Conservation (phyloP, 2,797 vertebrate species). For the Takifugu ocellatus region DNA sequence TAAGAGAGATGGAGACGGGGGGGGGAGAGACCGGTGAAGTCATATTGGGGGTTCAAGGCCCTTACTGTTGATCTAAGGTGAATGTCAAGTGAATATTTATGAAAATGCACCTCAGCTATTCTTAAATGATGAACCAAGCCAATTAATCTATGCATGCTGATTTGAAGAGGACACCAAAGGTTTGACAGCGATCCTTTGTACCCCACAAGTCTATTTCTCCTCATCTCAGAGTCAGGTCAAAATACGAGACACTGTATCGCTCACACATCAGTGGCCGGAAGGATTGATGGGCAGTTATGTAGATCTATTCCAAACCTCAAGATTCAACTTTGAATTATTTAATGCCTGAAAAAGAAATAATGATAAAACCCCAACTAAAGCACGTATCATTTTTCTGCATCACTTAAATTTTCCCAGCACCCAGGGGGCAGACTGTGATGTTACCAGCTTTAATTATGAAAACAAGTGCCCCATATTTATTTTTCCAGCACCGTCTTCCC, state of each 20-base stretch:
- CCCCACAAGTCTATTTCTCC: constrained; percentile 3
- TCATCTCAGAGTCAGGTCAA: constrained; percentile 9
- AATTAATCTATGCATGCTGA: constrained; percentile 60
- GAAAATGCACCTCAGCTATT: constrained; percentile 62
- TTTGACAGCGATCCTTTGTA: constrained; percentile 46
- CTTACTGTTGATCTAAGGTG: constrained; percentile 68
- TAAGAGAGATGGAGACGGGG: background rate
- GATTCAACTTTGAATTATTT: constrained; percentile 3
- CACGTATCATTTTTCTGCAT: constrained; percentile 2
- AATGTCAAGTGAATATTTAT: constrained; percentile 69
- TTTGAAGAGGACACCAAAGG: constrained; percentile 49
- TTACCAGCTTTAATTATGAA: constrained; percentile 50
- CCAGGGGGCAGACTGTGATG: constrained; percentile 28
- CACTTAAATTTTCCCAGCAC: constrained; percentile 29
- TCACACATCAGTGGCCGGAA: background rate
- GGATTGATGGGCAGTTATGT: background rate
- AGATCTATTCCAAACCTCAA: background rate
- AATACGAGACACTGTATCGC: constrained; percentile 1
- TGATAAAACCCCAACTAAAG: constrained; percentile 6
- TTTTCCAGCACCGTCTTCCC: constrained; percentile 35
- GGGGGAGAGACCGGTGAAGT: constrained; percentile 21
- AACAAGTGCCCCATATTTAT: constrained; percentile 42
- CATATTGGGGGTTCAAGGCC: constrained; percentile 42
- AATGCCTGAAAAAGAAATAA: background rate
- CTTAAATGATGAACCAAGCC: constrained; percentile 69